Percentiles rank a stretch among this genome's conserved stretches.
Conservation (phyloP, 92 coral and sea anemone genomes). For the Bergia sp. region DNA sequence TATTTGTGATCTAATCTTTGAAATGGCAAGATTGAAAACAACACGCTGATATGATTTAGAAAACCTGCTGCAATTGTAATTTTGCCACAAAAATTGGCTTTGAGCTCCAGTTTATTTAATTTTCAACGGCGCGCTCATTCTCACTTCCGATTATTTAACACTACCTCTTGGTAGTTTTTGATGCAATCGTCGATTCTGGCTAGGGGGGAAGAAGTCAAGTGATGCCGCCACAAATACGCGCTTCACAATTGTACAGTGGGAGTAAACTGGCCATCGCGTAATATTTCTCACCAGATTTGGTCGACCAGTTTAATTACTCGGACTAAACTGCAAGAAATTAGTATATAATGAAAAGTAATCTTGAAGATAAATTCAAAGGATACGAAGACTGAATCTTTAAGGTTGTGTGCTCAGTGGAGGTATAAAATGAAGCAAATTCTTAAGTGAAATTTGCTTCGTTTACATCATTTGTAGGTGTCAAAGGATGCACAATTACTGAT, state of each 20-base stretch:
- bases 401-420: not conserved
- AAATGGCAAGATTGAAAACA: conserved; percentile 43
- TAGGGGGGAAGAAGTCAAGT: conserved; percentile 20
- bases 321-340: not conserved
- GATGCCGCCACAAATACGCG: not conserved
- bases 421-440: too few species aligned
- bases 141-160: not conserved
- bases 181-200: not conserved
- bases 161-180: not conserved
- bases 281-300: not conserved
- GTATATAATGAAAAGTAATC: not conserved
- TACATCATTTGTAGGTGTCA: conserved; percentile 6
- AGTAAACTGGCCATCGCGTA: not conserved
- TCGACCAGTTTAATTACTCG: not conserved
- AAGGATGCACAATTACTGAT: not conserved
- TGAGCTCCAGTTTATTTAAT: not conserved
- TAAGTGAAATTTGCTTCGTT: not conserved
- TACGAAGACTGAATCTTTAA: not conserved
- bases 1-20: conserved; percentile 46
- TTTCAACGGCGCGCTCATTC: conserved; percentile 11
- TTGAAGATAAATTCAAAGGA: not conserved
- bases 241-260: not conserved
- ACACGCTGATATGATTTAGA: conserved; percentile 39
- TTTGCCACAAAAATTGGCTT: conserved; percentile 21
- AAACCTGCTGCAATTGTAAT: conserved; percentile 21